Conservation (phyloP, 1,140 invertebrate genomes). For the Centruroides vittatus region DNA sequence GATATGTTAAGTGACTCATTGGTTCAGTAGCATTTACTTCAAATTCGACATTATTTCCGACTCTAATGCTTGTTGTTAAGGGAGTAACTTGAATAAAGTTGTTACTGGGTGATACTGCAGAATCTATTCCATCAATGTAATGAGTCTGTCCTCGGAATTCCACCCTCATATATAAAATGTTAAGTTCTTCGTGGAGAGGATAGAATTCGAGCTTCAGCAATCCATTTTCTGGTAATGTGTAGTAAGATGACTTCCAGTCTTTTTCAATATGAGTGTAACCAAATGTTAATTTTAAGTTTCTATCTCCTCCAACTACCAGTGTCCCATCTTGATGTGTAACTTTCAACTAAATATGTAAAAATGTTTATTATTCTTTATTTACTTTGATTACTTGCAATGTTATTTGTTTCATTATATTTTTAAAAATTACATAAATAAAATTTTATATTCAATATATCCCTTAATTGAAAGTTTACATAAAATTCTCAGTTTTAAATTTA, state of each 20-base stretch:
- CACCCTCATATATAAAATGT: constrained; percentile 15
- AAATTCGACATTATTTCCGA: constrained; percentile 47
- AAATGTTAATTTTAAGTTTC: constrained; percentile 46
- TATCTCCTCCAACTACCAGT: constrained; percentile 44
- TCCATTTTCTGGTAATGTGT: constrained; percentile 47
- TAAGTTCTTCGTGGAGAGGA: constrained; percentile 33
- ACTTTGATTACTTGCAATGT: too few relatives aligned
- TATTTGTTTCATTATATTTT: too few relatives aligned
- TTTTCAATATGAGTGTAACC: constrained; percentile 49
- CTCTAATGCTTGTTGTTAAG: constrained; percentile 38
- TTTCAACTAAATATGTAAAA: constrained; percentile 39
- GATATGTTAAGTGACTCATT: constrained; percentile 39
- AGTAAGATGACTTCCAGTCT: constrained; percentile 36
- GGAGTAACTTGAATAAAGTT: constrained; percentile 49
- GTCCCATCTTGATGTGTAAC: constrained; percentile 55
- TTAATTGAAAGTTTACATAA: too few relatives aligned
- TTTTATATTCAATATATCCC: too few relatives aligned
- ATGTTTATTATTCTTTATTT: too few relatives aligned
- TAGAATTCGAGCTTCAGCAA: constrained; percentile 52
- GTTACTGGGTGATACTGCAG: constrained; percentile 52
- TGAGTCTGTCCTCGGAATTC: constrained; percentile 17
- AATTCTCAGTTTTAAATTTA: too few relatives aligned
- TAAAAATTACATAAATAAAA: too few relatives aligned
- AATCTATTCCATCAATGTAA: constrained; percentile 39
- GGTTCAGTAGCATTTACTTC: constrained; percentile 64